These are phyloP conservation scores for Apamea monoglypha DNA, from an alignment of 2,888 invertebrate species.

Conservation along the genomic window DNA sequence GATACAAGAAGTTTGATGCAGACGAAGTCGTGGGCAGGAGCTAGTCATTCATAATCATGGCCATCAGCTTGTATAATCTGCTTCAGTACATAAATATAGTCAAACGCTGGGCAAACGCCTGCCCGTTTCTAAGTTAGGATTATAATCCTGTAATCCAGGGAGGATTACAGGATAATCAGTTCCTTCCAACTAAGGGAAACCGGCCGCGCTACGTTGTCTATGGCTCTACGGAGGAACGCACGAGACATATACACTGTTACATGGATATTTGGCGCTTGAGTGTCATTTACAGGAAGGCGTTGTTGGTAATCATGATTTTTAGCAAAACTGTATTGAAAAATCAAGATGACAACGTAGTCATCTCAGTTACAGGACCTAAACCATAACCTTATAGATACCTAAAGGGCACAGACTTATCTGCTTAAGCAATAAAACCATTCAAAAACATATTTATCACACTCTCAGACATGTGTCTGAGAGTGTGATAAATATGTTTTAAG, in stretches of 20 bases:
- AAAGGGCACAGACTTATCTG: slow-evolving; percentile 1
- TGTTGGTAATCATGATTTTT: too few species aligned
- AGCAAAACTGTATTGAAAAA: too few species aligned
- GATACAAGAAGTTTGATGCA: too few species aligned
- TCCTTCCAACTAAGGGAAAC: not conserved
- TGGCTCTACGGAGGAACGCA: not conserved
- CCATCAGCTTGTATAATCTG: not conserved
- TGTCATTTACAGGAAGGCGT: too few species aligned
- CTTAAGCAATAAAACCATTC: not conserved
- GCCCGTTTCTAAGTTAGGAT: not conserved
- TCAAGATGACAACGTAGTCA: too few species aligned
- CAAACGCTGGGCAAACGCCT: not conserved
- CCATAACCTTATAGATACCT: not conserved
- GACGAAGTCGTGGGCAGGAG: too few species aligned
- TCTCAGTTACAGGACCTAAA: too few species aligned
- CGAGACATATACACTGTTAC: not conserved
- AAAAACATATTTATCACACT: slow-evolving; percentile 6
- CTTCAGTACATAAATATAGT: not conserved
- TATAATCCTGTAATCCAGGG: slow-evolving; percentile 21
- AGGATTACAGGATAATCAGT: slow-evolving; percentile 23
- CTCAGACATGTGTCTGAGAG: too few species aligned
- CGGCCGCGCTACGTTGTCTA: not conserved
- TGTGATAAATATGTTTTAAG: too few species aligned
- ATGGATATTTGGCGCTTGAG: too few species aligned
- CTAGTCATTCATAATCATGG: too few species aligned